Evolutionary conservation across 1,140 invertebrate genomes (phyloP).

Genomic region (Drosophila nebulosa): DNA sequence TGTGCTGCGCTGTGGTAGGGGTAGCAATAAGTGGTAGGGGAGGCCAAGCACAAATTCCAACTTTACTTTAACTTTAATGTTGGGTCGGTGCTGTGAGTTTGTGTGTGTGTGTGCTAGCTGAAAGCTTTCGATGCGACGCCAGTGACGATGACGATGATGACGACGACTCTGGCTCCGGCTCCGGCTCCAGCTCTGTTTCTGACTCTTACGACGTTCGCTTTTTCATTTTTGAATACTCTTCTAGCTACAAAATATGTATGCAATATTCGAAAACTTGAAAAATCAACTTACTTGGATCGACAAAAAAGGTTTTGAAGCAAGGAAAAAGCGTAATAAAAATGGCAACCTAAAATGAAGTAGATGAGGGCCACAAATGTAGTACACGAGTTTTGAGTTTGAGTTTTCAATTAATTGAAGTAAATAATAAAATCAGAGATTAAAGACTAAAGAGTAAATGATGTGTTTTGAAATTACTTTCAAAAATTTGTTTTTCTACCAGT

Average conservation of each 20-base stretch:
- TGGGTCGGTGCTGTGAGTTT: conserved; percentile 45
- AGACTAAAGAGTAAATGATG: no score
- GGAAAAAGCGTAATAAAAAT: no score
- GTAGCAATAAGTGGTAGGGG: neutral
- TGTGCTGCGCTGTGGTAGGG: neutral
- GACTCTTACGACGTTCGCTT: conserved; percentile 28
- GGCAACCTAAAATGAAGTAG: no score
- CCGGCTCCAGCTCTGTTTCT: conserved; percentile 21
- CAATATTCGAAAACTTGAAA: neutral
- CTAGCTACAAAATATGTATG: neutral
- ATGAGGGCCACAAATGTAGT: no score
- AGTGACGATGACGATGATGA: conserved; percentile 28
- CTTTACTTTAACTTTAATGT: conserved; percentile 76
- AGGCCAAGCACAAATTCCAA: conserved; percentile 68
- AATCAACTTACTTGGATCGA: no score
- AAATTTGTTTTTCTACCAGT: no score
- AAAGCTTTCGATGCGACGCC: conserved; percentile 33
- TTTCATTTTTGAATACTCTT: conserved; percentile 34
- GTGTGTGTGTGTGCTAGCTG: conserved; percentile 26
- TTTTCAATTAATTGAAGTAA: no score
- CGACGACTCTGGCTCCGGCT: conserved; percentile 27
- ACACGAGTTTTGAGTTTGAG: no score
- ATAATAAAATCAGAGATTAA: no score
- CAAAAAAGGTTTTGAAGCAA: no score
- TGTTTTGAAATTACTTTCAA: no score